phyloP scores from a whole-genome alignment of 92 coral and sea anemone species.

The Umimayanthus kanabou region DNA sequence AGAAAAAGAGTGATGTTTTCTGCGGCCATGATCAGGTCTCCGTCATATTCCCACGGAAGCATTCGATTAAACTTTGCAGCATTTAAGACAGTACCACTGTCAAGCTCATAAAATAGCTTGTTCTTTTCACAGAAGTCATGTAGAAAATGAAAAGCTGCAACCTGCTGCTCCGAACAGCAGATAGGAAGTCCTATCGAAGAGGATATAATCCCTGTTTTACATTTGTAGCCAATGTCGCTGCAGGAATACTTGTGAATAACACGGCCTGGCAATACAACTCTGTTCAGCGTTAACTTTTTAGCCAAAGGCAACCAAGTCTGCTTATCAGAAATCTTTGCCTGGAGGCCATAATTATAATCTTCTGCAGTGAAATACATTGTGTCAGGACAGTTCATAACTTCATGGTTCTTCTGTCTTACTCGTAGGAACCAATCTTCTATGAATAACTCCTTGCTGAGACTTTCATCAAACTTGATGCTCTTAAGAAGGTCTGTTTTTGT shows the following conservation, averaged over 20 bases:
- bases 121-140: slow-evolving; percentile 43
- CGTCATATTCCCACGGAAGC: slow-evolving; percentile 52
- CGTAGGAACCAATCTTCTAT: slow-evolving; percentile 52
- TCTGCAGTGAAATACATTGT: slow-evolving; percentile 53
- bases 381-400: slow-evolving; percentile 59
- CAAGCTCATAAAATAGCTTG: slow-evolving; percentile 39
- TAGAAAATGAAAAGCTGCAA: slow-evolving; percentile 37
- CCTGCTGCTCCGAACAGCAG: slow-evolving; percentile 53
- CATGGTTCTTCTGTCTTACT: slow-evolving; percentile 24
- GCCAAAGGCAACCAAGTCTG: slow-evolving; percentile 42
- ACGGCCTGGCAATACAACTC: slow-evolving; percentile 34
- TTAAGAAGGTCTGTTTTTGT: slow-evolving; percentile 47
- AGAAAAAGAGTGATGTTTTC: slow-evolving; percentile 26
- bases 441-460: slow-evolving; percentile 34
- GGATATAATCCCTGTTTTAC: slow-evolving; percentile 36
- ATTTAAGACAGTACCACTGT: slow-evolving; percentile 41
- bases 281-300: slow-evolving; percentile 29
- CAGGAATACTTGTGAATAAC: slow-evolving; percentile 46
- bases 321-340: slow-evolving; percentile 32
- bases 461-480: slow-evolving; percentile 47
- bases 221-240: slow-evolving; percentile 48
- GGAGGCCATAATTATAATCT: slow-evolving; percentile 29
- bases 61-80: slow-evolving; percentile 38
- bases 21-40: slow-evolving; percentile 30
- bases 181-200: slow-evolving; percentile 42